Evolutionary conservation across 2,113 vertebrate genomes (phyloP), one percentile per base, ranked within the genome.

Genomic region (Petrocephalus microphthalmus): DNA sequence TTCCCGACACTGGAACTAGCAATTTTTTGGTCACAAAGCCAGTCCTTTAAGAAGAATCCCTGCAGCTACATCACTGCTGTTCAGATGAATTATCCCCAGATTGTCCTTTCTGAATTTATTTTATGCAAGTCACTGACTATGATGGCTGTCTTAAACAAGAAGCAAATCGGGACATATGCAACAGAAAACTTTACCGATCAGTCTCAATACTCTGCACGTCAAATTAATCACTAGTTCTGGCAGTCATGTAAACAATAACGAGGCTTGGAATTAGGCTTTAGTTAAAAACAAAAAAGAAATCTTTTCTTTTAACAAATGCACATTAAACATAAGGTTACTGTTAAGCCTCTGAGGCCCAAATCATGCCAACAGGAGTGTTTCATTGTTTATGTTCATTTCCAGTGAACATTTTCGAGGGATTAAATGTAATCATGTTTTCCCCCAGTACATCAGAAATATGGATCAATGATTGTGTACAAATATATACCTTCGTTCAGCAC

Each of bases 1-100:
- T 52, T 54, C 7, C 15, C 22, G 25, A n/a, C 15, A 25, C 15
- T 17, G 22, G n/a, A 85, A 15, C 52, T 7, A 53, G 49, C 51
- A 85, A 85, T 85, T 29, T 85, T 37, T 85, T 54, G 84, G 22
- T 85, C 84, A 51, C 51, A 52, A 53, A 85, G 52, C 6, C 45
- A n/a, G 81, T 83, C n/a, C 45, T 42, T 45, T 83, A 83, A 45
- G 42, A 10, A 83, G 45, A 49, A 13, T 83, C 22, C 45, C 81
- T 83, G 19, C 45, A n/a, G 81, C 20, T n/a, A 42, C 8, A 6
- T 83, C 81, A 83, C 42, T 83, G 81, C 81, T 83, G 81, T 42
- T 20, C 37, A 49, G 81, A 45, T 49, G 20, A 83, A 45, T 42
- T n/a, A 47, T 22, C 19, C 47, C 37, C 6, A 83, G 37, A 22